phyloP scores from a whole-genome alignment of 2,888 invertebrate genomes.

The Calliphora vomitoria region DNA sequence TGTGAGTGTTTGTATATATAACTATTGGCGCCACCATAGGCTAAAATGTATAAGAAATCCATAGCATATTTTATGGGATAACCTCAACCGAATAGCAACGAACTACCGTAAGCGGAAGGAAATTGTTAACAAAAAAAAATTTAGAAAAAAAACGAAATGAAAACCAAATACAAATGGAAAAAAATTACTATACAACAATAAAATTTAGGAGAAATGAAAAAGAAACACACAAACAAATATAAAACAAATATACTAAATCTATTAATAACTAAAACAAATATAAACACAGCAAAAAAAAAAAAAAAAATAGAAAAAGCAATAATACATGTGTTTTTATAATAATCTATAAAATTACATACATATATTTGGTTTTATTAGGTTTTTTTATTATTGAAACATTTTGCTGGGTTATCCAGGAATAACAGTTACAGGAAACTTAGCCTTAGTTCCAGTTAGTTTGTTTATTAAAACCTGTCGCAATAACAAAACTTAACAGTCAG shows the following conservation, averaged over 20 bases:
- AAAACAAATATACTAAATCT: slow-evolving; percentile 37
- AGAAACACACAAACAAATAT: neutral
- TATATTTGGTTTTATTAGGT: no score
- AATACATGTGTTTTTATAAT: neutral
- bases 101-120: slow-evolving; percentile 66
- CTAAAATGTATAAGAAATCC: slow-evolving; percentile 26
- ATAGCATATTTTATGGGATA: slow-evolving; percentile 60
- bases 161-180: slow-evolving; percentile 20
- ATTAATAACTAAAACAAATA: slow-evolving; percentile 50
- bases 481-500: neutral
- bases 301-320: neutral
- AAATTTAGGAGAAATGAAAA: neutral
- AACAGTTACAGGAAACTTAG: neutral
- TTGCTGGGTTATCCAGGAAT: neutral
- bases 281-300: no score
- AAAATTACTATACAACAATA: slow-evolving; percentile 11
- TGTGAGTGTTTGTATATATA: slow-evolving; percentile 20
- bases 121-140: slow-evolving; percentile 66
- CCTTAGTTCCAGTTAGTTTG: neutral
- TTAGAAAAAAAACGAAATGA: neutral
- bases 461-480: neutral
- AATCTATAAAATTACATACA: no score
- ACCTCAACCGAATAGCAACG: slow-evolving; percentile 49
- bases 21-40: slow-evolving; percentile 53
- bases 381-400: neutral